Evolutionary conservation across 2,113 vertebrate genomes (phyloP), one percentile per base, ranked within the genome.

Genomic region (Perognathus longimembris): DNA sequence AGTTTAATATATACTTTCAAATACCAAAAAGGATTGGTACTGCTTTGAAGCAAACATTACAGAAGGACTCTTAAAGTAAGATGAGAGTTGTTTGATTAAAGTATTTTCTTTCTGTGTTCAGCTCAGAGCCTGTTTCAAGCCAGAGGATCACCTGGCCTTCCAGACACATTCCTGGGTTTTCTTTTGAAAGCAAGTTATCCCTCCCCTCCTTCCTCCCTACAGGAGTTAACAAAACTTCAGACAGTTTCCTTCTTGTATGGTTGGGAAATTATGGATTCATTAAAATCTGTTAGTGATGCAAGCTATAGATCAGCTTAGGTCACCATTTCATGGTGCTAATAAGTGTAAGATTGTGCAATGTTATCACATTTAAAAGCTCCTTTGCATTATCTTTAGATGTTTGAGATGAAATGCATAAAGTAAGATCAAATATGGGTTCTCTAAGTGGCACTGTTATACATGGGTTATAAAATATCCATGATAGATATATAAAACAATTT

Each of bases 1-100:
- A 92, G 45, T 93, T 70, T 93, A 86, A 90, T 88, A 76, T 24
- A 1, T 79, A 89, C 79, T 93, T 92, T 88, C 66, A 92, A 75
- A 75, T 79, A 81, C 78, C 42, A 75, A 94, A 93, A 74, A 36
- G 36, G 50, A 93, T 26, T 85, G 78, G 78, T 32, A 82, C 1
- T 54, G 64, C 75, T 90, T 90, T 91, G 71, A 96, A 93, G 86
- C 11, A 94, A 90, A 88, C 21, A 76, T 82, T 74, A 82, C 36
- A 83, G 10, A 57, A 10, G 57, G 28, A 42, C 42, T 85, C 91
- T 88, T 88, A 89, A 90, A 78, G 38, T 71, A 85, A 90, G 21
- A 93, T 71, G 34, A 93, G 79, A 90, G 71, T 7, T 36, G 88
- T 77, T 73, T 85, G 30, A 85, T 67, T 84, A 78, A 94, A 93